These are phyloP conservation scores for Ophonus ardosiacus DNA, from an alignment of 2,888 invertebrate species.

Conservation along the genomic window DNA sequence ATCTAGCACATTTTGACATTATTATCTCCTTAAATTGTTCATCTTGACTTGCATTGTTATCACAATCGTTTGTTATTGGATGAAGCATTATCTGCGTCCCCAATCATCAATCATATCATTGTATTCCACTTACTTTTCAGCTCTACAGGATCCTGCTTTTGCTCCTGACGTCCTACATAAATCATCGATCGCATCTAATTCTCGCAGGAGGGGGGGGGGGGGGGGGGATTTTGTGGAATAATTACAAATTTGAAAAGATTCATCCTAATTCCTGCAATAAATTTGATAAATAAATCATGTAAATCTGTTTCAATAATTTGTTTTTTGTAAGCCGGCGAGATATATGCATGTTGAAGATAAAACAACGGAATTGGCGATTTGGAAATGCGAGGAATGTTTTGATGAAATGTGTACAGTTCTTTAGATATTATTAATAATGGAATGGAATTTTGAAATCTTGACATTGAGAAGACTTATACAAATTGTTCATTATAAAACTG, in stretches of 20 bases:
- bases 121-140: not conserved
- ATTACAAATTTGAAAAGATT: not conserved
- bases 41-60: not conserved
- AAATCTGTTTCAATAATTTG: not conserved
- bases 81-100: not conserved
- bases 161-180: not conserved
- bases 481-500: not conserved
- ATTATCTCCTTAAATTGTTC: not conserved
- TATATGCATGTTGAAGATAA: not conserved
- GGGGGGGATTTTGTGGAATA: not conserved
- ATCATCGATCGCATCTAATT: not conserved
- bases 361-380: not conserved
- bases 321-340: not conserved
- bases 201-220: not conserved
- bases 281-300: not conserved
- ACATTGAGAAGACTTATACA: not conserved
- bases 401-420: not conserved
- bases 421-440: not conserved
- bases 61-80: not conserved
- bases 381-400: not conserved
- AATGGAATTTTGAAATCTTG: not conserved
- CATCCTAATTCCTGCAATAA: not conserved
- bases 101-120: not conserved
- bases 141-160: not conserved
- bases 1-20: not conserved